Evolutionary conservation across 2,797 vertebrate species (phyloP).

Genomic region (Sphaeramia orbicularis): DNA sequence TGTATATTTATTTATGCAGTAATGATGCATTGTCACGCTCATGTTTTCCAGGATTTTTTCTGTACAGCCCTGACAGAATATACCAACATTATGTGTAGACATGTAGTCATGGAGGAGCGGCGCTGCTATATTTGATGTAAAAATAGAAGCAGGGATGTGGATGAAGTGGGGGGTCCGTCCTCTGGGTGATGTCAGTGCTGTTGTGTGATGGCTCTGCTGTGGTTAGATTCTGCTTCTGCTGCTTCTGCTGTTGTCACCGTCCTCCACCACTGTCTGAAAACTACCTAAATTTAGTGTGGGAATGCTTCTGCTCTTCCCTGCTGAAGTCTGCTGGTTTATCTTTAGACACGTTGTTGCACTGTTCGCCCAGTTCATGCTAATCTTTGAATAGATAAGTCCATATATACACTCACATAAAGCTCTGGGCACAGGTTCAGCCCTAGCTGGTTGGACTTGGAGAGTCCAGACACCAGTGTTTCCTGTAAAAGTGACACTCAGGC

Average conservation of each 20-base stretch:
- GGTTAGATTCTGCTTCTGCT: constrained; percentile 4
- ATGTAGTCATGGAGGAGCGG: too few species aligned
- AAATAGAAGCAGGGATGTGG: neutral
- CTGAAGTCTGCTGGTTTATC: constrained; percentile 34
- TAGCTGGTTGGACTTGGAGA: constrained; percentile 13
- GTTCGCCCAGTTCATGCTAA: constrained; percentile 38
- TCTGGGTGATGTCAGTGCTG: constrained; percentile 5
- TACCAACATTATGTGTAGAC: too few species aligned
- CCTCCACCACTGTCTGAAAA: constrained; percentile 19
- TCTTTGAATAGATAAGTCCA: constrained; percentile 40
- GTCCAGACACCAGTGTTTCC: constrained; percentile 2
- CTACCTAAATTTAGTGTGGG: constrained; percentile 20
- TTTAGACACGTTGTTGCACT: constrained; percentile 24
- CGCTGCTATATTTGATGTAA: too few species aligned
- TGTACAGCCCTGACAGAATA: too few species aligned
- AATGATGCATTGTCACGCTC: too few species aligned
- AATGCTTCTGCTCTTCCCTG: neutral
- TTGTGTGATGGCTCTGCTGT: constrained; percentile 2
- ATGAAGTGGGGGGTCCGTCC: neutral
- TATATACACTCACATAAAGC: constrained; percentile 8
- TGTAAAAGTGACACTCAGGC: constrained; percentile 15
- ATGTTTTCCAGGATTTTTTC: too few species aligned
- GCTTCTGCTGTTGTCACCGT: neutral
- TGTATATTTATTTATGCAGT: too few species aligned
- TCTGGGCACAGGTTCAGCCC: constrained; percentile 19